Base-by-base conservation (phyloP, 2,888 invertebrate genomes). In the Neoscelio sp. region DNA sequence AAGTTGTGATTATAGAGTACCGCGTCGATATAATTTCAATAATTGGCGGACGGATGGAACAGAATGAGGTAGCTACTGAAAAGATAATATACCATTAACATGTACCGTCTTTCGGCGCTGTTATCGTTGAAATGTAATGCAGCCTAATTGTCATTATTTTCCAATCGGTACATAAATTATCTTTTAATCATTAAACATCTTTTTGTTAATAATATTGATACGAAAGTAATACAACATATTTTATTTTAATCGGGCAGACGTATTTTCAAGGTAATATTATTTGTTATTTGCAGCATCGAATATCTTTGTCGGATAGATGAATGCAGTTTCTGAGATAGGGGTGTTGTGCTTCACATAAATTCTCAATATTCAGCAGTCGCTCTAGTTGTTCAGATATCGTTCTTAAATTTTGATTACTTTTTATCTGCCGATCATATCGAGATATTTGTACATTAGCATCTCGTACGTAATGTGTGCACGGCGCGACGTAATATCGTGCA, bases 11-110 rank as follows among this genome's bases (percentile, higher is more conserved):
- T 75, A 68, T 67, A 50, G 70, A 70, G 64, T 56, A 58, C 54
- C 40, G 62, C 46, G 71, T 56, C 67, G 75, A 79, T 75, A 75
- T 74, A 67, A 79, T 73, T 76, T 73, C 80, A 76, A 76, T 76
- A 80, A 80, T 80, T 76, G 71, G 71, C 62, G 73, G 54, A 64
- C 73, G 70, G 71, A 28, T n/a, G 44, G 28, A 30, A 54, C 64
- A 56, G 38, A 79, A 65, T 75, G 70, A 75, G 78, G 75, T 74
- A 70, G 71, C 75, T 50, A 67, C 62, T 73, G 80, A 80, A 80
- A 76, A 80, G 80, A 76, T 80, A 80, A 80, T 80, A 76, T 62
- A 44, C 68, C 65, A 76, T 76, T 80, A 76, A 67, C 76, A 60
- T 62, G 52, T 54, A 52, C 67, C 62, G 62, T 78, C 78, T 73